These are phyloP conservation scores for Equus przewalskii DNA, from an alignment of 2,113 vertebrate genomes.

Conservation along the genomic window DNA sequence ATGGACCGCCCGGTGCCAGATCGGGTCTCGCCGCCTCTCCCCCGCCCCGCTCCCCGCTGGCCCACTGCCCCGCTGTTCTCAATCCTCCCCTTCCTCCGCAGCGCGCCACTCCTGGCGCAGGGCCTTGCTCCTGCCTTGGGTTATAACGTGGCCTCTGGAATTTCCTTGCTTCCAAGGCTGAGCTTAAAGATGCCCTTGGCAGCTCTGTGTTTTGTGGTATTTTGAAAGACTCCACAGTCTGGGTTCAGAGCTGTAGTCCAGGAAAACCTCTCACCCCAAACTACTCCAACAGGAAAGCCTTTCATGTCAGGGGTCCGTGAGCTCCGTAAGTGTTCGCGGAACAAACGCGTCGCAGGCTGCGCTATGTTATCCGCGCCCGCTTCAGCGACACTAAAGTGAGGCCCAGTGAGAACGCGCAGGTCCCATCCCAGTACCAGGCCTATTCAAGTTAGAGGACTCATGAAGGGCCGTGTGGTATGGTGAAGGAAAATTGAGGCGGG, in stretches of 20 bases:
- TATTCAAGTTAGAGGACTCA: not conserved
- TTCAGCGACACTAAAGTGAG: not conserved
- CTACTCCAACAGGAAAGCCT: not conserved
- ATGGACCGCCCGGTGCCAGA: not conserved
- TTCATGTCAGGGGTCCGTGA: not conserved
- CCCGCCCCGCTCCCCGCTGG: not conserved
- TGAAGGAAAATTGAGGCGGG: not conserved
- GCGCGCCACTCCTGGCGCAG: not conserved
- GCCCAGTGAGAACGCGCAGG: rapidly evolving
- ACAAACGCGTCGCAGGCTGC: rapidly evolving
- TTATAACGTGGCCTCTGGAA: slow-evolving; percentile 49
- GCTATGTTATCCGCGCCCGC: not conserved
- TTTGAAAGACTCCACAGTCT: slow-evolving; percentile 57
- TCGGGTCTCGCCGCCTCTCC: not conserved
- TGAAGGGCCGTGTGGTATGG: too few species aligned
- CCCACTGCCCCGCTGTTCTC: not conserved
- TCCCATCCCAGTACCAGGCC: rapidly evolving
- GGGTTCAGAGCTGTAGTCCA: not conserved
- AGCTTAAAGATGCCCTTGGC: not conserved
- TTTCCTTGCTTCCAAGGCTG: slow-evolving; percentile 51
- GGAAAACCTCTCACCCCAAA: not conserved
- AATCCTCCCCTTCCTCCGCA: rapidly evolving
- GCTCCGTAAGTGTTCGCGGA: not conserved
- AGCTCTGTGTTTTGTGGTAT: not conserved
- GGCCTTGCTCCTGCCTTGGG: not conserved